These are phyloP conservation scores for Thera britannica DNA, from an alignment of 2,888 invertebrate genomes.

Conservation along the genomic window DNA sequence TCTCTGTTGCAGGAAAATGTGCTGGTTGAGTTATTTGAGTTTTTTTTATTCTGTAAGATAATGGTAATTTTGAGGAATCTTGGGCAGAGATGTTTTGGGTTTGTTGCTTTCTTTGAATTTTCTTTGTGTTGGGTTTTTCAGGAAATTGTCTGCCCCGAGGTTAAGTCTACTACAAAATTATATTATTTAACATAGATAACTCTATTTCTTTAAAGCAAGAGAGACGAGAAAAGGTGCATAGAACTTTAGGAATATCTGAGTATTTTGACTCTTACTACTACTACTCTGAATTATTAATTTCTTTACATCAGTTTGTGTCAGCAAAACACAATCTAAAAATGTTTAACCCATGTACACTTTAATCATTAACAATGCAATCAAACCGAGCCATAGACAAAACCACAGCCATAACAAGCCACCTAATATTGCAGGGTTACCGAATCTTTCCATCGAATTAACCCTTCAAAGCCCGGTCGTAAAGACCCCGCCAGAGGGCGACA, in stretches of 20 bases:
- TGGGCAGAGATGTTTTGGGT: neutral
- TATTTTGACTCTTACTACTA: too few species aligned
- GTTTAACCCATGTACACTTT: neutral
- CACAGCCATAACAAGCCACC: conserved; percentile 54
- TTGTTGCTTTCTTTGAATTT: neutral
- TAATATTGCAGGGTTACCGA: conserved; percentile 59
- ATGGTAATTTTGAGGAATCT: conserved; percentile 3
- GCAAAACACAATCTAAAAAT: neutral
- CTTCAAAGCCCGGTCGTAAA: conserved; percentile 68
- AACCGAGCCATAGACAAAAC: conserved; percentile 42
- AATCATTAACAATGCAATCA: conserved; percentile 19
- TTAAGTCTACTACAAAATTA: too few species aligned
- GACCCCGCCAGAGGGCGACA: conserved; percentile 60
- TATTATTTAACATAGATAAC: too few species aligned
- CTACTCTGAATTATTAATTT: too few species aligned
- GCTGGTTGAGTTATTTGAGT: conserved; percentile 34
- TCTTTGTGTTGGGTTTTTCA: neutral
- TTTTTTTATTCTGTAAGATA: conserved; percentile 22
- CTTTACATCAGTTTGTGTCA: neutral
- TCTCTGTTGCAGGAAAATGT: conserved; percentile 40
- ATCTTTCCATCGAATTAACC: conserved; percentile 79
- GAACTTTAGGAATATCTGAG: too few species aligned
- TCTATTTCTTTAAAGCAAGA: too few species aligned
- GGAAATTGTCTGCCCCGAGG: too few species aligned
- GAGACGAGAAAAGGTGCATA: too few species aligned